Evolutionary conservation across 2,797 vertebrate species (phyloP).

Genomic region (Sphenopsis melanotis): DNA sequence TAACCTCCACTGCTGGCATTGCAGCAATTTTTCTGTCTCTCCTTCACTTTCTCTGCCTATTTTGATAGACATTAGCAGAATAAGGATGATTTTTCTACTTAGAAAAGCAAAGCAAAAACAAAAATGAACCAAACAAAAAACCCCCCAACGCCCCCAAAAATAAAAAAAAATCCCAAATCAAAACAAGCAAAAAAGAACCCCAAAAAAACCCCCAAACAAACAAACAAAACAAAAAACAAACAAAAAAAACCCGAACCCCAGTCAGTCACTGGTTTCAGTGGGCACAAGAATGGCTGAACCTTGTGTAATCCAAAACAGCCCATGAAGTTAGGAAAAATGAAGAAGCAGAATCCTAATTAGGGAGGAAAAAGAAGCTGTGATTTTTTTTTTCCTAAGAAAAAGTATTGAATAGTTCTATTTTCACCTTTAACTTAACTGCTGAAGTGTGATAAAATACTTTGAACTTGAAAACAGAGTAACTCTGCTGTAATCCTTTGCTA

Average conservation of each 20-base stretch:
- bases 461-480: neutral
- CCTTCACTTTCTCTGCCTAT: neutral
- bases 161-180: neutral
- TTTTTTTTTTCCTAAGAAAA: neutral
- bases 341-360: neutral
- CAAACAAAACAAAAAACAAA: neutral
- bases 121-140: too few relatives aligned
- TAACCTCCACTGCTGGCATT: neutral
- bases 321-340: neutral
- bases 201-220: neutral
- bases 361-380: neutral
- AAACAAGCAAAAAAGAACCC: neutral
- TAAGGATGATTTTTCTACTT: neutral
- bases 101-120: neutral
- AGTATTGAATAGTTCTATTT: conserved; percentile 5
- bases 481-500: neutral
- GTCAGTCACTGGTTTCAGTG: neutral
- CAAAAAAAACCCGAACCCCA: too few relatives aligned
- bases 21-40: neutral
- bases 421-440: neutral
- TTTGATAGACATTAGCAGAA: neutral
- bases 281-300: neutral
- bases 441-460: neutral
- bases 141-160: neutral
- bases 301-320: neutral